A percentile compares a stretch with the other conserved stretches of the same genome.
Conservation (phyloP, 2,888 invertebrate genomes). For the Nysson spinosus region DNA sequence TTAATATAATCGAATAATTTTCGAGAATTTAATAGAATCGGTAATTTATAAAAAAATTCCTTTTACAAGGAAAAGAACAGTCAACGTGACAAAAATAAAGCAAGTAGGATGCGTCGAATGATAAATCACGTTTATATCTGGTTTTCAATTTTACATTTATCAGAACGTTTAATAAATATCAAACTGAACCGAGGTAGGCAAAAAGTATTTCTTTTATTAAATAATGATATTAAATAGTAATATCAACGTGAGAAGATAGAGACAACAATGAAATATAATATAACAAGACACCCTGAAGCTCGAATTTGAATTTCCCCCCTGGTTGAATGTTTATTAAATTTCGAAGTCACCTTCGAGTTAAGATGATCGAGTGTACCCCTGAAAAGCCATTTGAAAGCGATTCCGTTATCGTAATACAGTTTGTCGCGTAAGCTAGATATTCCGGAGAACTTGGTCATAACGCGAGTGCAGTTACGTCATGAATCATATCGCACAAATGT, state of each 20-base stretch:
- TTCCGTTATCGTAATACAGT: slow-evolving; percentile 6
- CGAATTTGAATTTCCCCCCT: slow-evolving; percentile 16
- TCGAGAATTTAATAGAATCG: no score
- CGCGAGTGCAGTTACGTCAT: slow-evolving; percentile 2
- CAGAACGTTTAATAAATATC: slow-evolving; percentile 27
- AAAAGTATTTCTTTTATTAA: no score
- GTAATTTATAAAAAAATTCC: no score
- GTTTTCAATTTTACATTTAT: slow-evolving; percentile 15
- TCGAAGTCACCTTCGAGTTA: slow-evolving; percentile 16
- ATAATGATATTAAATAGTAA: no score
- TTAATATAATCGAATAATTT: no score
- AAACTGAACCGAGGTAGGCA: no score
- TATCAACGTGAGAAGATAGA: no score
- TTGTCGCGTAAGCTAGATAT: slow-evolving; percentile 11
- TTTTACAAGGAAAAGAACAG: no score
- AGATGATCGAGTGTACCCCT: not conserved
- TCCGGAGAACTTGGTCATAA: not conserved
- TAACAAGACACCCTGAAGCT: not conserved
- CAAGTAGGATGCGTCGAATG: no score
- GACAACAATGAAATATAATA: not conserved
- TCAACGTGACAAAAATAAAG: no score
- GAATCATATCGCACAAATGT: slow-evolving; percentile 18
- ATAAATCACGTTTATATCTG: not conserved
- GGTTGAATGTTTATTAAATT: slow-evolving; percentile 28
- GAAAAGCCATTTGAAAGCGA: not conserved